phyloP scores from a whole-genome alignment of 2,888 invertebrate species.

The Lepidocyrtinus sp. region DNA sequence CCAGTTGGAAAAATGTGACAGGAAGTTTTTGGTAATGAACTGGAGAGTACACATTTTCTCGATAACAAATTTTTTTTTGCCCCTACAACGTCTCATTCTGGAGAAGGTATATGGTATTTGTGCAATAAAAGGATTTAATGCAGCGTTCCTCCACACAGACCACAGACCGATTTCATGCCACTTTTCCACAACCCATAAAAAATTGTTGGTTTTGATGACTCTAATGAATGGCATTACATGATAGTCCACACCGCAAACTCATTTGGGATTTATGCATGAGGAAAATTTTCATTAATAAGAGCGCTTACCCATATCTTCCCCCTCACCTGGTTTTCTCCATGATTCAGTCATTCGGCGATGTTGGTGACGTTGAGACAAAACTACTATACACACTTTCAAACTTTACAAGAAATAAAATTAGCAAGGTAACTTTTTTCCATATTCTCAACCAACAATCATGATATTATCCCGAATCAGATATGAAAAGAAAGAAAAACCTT shows the following conservation, averaged over 20 bases:
- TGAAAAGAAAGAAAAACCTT: slow-evolving; percentile 1
- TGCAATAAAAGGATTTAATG: slow-evolving; percentile 40
- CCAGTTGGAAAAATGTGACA: slow-evolving; percentile 56
- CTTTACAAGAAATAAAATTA: slow-evolving; percentile 37
- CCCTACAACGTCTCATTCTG: slow-evolving; percentile 10
- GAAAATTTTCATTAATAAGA: slow-evolving; percentile 45
- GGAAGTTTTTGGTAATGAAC: slow-evolving; percentile 54
- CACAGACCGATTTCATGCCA: slow-evolving; percentile 13
- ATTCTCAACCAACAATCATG: neutral
- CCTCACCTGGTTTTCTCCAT: slow-evolving; percentile 27
- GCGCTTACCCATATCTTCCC: slow-evolving; percentile 54
- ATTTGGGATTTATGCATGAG: slow-evolving; percentile 15
- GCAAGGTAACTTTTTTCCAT: slow-evolving; percentile 14
- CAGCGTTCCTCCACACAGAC: slow-evolving; percentile 51
- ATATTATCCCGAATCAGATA: slow-evolving; percentile 10
- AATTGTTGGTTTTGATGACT: slow-evolving; percentile 10
- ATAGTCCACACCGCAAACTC: slow-evolving; percentile 6
- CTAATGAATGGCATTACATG: slow-evolving; percentile 17
- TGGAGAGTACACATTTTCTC: slow-evolving; percentile 11
- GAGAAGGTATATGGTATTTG: slow-evolving; percentile 26
- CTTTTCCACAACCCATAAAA: no score
- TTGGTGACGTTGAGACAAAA: slow-evolving; percentile 12
- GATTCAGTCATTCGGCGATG: slow-evolving; percentile 22
- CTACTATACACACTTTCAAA: slow-evolving; percentile 30
- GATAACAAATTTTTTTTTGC: slow-evolving; percentile 1